Conservation (phyloP, 2,797 vertebrate genomes). For the Sebastes trivittatus region DNA sequence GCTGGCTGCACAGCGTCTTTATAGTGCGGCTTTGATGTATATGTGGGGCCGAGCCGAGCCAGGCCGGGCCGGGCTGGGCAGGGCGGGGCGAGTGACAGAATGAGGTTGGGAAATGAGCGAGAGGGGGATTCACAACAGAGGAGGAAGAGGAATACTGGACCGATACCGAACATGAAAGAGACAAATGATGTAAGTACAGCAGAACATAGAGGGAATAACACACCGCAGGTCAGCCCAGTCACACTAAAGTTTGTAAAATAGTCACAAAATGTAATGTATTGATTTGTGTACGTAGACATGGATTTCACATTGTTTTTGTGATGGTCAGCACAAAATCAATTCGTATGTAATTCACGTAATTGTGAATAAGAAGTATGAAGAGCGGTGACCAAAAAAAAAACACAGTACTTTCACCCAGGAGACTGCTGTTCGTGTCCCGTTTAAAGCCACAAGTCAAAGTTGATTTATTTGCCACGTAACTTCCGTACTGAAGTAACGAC, state of each 20-base stretch:
- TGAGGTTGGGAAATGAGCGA: slow-evolving; percentile 83
- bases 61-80: slow-evolving; percentile 21
- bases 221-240: background rate
- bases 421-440: accelerated
- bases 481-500: accelerated
- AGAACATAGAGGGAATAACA: background rate
- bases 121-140: slow-evolving; percentile 52
- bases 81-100: slow-evolving; percentile 87
- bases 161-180: background rate
- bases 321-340: no score
- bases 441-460: no score
- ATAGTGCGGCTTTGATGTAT: slow-evolving; percentile 75
- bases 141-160: slow-evolving; percentile 8
- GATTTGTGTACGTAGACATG: no score
- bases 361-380: no score
- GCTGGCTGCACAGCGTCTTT: slow-evolving; percentile 84
- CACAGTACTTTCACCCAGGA: no score
- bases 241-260: no score
- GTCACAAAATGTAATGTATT: no score
- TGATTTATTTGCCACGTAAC: no score
- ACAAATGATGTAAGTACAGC: background rate
- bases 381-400: accelerated
- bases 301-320: accelerated
- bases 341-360: accelerated
- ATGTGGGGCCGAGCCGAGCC: slow-evolving; percentile 71